Evolutionary conservation across 92 coral and sea anemone species (phyloP), one percentile per base, ranked within the genome.

Genomic region (Epizoanthus stellaris): DNA sequence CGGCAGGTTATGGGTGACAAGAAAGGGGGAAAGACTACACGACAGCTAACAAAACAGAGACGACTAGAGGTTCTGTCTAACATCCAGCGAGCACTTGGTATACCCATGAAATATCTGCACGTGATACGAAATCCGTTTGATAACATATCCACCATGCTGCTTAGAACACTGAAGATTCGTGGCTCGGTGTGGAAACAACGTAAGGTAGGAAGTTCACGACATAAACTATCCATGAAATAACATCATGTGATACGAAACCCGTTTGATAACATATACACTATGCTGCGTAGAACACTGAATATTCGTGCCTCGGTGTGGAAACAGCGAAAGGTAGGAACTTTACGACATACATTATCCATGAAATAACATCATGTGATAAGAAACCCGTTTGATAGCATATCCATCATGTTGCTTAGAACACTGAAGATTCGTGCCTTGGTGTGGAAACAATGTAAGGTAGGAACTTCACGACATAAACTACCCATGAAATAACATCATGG

Each of bases 111-210:
- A 80, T 87, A 91, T 65, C 83, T 96, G 9, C 99, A 96, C 80
- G 96, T 96, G 57, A 88, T 96, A 15, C 88, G 99, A 20, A 96
- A 96, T 36, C 99, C 99, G 85, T 94, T 86, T 82, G 99, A 96
- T 82, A 96, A 96, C 76, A 94, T 96, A 47, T 98, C 99, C 1
- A 96, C 99, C 6, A 92, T 96, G 99, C 25, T 94, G 25, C 92
- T 94, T 21, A 86, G 97, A 67, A 68, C 85, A 0, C 56, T 95
- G 87, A 77, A 87, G 65, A 87, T 86, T 25, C 89, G 94, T 40
- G 21, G 7, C 1, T 62, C 60, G 21, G 87, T 91, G 84, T 75
- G 64, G 15, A 16, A 57, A 2, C 81, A 80, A 34, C 87, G 65
- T 5, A 85, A 87, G 93, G 94, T 93, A 85, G 72, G 42, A 7